phyloP scores from a whole-genome alignment of 1,140 invertebrate species.

The Zophobas morio region DNA sequence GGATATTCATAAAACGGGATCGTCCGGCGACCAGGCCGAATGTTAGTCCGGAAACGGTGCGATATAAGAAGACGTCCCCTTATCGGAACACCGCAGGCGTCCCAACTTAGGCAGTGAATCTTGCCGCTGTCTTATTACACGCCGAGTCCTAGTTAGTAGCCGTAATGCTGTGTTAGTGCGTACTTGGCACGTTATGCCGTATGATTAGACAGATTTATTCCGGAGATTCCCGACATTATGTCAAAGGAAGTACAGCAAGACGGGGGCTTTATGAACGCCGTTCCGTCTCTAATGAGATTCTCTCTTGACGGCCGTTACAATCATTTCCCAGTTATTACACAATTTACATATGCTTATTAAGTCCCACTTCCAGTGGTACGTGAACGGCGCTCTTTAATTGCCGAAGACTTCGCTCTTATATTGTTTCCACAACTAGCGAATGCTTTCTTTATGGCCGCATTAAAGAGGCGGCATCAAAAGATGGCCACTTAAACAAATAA shows the following conservation, averaged over 20 bases:
- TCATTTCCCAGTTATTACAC: slow-evolving; percentile 58
- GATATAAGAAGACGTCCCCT: slow-evolving; percentile 63
- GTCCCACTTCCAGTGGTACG: slow-evolving; percentile 37
- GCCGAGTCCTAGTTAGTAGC: slow-evolving; percentile 57
- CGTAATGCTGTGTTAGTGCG: slow-evolving; percentile 64
- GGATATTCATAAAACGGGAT: slow-evolving; percentile 46
- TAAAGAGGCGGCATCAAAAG: not conserved
- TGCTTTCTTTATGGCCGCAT: slow-evolving; percentile 2
- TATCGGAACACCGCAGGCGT: slow-evolving; percentile 62
- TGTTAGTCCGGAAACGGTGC: slow-evolving; percentile 31
- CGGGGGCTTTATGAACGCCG: slow-evolving; percentile 54
- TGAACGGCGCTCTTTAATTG: slow-evolving; percentile 26
- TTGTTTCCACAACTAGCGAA: slow-evolving; percentile 3
- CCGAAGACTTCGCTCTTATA: not conserved
- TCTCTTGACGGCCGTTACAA: slow-evolving; percentile 56
- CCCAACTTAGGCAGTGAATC: slow-evolving; percentile 64
- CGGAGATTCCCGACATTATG: slow-evolving; percentile 61
- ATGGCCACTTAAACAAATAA: slow-evolving; percentile 19
- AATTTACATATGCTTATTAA: slow-evolving; percentile 59
- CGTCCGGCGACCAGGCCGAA: slow-evolving; percentile 21
- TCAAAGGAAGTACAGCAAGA: slow-evolving; percentile 59
- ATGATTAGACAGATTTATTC: slow-evolving; percentile 67
- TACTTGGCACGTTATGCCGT: slow-evolving; percentile 64
- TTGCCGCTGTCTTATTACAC: slow-evolving; percentile 63
- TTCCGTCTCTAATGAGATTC: slow-evolving; percentile 58